phyloP scores from a whole-genome alignment of 2,113 vertebrate species.

The Heterotilapia buettikoferi region DNA sequence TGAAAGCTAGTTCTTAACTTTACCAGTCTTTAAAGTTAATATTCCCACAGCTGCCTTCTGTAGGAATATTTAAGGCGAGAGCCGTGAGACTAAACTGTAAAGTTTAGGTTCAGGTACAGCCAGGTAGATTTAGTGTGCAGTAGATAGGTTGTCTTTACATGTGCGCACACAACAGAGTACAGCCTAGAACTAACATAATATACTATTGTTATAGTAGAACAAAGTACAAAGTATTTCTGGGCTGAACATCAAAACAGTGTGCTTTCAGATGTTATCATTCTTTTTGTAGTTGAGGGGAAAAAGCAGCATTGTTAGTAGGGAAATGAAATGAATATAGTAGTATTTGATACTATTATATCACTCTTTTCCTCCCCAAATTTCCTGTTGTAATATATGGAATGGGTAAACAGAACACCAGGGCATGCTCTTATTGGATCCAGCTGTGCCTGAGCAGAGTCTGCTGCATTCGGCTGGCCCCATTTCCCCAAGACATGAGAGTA shows the following conservation, averaged over 20 bases:
- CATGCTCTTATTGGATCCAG: constrained; percentile 52
- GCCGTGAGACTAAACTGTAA: neutral
- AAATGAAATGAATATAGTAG: neutral
- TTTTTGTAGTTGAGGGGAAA: neutral
- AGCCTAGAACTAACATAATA: neutral
- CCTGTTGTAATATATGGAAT: constrained; percentile 61
- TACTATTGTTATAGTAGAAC: neutral
- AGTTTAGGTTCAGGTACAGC: neutral
- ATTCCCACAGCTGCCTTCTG: neutral
- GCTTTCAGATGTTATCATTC: neutral
- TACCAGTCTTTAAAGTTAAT: neutral
- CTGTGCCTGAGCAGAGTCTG: constrained; percentile 42
- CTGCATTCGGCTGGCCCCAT: constrained; percentile 33
- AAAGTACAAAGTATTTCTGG: neutral
- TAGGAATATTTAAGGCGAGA: neutral
- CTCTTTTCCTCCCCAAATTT: constrained; percentile 24
- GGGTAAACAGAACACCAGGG: constrained; percentile 32
- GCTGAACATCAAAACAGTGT: neutral
- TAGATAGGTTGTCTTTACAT: neutral
- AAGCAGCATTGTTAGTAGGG: neutral
- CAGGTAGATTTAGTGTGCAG: neutral
- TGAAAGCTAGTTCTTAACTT: neutral
- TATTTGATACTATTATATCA: neutral
- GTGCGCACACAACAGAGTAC: neutral
- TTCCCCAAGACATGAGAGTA: constrained; percentile 31